Evolutionary conservation across 2,113 vertebrate species (phyloP).

Genomic region (Sardina pilchardus): DNA sequence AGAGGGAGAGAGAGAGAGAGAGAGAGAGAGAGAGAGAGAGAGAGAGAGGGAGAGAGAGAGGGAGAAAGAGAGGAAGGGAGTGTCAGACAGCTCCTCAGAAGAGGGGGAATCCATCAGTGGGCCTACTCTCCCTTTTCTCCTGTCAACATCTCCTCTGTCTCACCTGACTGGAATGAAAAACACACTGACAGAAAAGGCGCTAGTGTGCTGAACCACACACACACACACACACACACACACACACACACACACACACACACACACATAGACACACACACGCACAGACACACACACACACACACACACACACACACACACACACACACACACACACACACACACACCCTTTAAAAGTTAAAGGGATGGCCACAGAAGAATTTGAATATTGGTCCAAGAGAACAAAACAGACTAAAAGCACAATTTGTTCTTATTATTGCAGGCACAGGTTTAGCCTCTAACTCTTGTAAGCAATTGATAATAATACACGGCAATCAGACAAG

Average conservation of each 20-base stretch:
- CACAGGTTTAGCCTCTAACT: background rate
- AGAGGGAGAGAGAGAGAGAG: background rate
- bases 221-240: no score
- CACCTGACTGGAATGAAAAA: background rate
- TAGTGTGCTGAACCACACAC: background rate
- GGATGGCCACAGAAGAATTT: background rate
- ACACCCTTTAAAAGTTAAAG: background rate
- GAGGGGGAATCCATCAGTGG: background rate
- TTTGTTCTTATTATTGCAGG: background rate
- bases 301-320: background rate
- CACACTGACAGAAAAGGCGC: background rate
- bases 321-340: background rate
- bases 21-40: background rate
- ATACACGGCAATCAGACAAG: background rate
- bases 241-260: conserved; percentile 1
- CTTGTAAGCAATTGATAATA: background rate
- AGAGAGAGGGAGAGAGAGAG: background rate
- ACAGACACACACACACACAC: background rate
- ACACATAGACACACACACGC: background rate
- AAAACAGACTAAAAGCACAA: background rate
- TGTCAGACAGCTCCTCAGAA: background rate
- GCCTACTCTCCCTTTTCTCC: background rate
- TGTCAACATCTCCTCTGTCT: conserved; percentile 2
- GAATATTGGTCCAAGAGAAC: background rate
- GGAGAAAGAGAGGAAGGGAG: background rate